A percentile compares a stretch with the other conserved stretches of the same genome.
Evolutionary conservation across 2,113 vertebrate species (phyloP).

Genomic region (Pangasianodon gigas): DNA sequence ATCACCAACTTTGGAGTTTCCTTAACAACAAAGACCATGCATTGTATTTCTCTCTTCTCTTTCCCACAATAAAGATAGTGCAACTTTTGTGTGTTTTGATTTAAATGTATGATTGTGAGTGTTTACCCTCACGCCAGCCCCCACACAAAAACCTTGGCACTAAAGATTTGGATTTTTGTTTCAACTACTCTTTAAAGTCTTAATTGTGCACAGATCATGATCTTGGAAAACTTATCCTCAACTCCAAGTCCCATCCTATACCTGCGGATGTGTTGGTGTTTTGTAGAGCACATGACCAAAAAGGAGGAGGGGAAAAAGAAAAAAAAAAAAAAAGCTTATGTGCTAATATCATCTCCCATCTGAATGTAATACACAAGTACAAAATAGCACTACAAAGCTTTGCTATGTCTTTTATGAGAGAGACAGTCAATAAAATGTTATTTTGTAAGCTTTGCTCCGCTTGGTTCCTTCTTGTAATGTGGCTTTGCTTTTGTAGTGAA

Average conservation of each 20-base stretch:
- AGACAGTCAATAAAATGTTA: conserved; percentile 73
- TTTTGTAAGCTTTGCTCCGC: conserved; percentile 74
- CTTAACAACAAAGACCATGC: conserved; percentile 59
- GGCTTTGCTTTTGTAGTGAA: conserved; percentile 40
- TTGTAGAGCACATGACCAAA: conserved; percentile 13
- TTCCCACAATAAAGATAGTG: conserved; percentile 87
- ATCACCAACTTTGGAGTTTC: conserved; percentile 33
- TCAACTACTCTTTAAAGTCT: conserved; percentile 39
- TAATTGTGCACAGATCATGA: conserved; percentile 76
- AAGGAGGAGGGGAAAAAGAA: neutral
- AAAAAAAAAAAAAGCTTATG: conserved; percentile 34
- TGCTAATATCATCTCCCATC: conserved; percentile 46
- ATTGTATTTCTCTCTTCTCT: conserved; percentile 68
- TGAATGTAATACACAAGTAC: conserved; percentile 44
- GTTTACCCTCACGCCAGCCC: conserved; percentile 30
- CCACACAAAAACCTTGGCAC: conserved; percentile 53
- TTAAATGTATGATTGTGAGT: conserved; percentile 39
- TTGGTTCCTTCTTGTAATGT: conserved; percentile 40
- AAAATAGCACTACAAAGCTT: conserved; percentile 44
- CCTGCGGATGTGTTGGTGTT: conserved; percentile 20
- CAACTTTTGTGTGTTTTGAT: conserved; percentile 78
- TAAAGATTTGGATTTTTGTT: conserved; percentile 50
- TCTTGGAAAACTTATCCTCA: conserved; percentile 61
- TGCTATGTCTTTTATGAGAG: conserved; percentile 11
- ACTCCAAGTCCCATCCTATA: conserved; percentile 50